Base-by-base conservation (phyloP, 2,888 invertebrate species). In the Drosophila anceps region DNA sequence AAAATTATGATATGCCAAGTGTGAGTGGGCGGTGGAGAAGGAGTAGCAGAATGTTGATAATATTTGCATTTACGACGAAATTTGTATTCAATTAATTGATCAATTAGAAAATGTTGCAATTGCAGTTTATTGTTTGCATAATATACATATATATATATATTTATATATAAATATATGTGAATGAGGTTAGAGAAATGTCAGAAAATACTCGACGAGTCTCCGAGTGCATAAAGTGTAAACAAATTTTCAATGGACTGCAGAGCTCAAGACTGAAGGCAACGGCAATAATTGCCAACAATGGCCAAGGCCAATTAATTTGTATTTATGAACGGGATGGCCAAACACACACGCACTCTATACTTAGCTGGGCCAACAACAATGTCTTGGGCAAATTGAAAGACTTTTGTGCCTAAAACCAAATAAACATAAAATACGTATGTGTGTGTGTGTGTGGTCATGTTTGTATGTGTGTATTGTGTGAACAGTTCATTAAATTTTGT, bases 401-500 rank as follows among this genome's bases (percentile, higher is more conserved):
- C 66, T 75, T 70, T 75, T 71, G 54, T 63, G 80, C 59, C 76
- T 59, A 58, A 64, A 55, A 57, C 27, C 58, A 70, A 70, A 74
- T 68, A 74, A 73, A 59, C 73, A 77, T 58, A 57, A 62, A 64
- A 51, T 44, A 73, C 62, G 31, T 55, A 46, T 60, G 41, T 24
- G 31, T 35, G 50, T 35, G 29, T 33, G 48, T 43, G 44, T 64
- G 60, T 57, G 37, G 24, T 24, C 4, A 24, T 50, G 29, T 43
- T 46, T 35, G 33, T 39, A 29, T 37, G 46, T 54, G 43, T 50
- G 24, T 65, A n/a, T n/a, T n/a, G 62, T 59, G 67, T 55, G 59
- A 54, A 62, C 60, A 76, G 58, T 82, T 81, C 79, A 82, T 81
- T 81, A 81, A 69, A 74, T 79, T 81, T 71, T 82, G 82, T 73